These are phyloP conservation scores for Macrophya annulata DNA, from an alignment of 2,888 invertebrate species.

Conservation along the genomic window DNA sequence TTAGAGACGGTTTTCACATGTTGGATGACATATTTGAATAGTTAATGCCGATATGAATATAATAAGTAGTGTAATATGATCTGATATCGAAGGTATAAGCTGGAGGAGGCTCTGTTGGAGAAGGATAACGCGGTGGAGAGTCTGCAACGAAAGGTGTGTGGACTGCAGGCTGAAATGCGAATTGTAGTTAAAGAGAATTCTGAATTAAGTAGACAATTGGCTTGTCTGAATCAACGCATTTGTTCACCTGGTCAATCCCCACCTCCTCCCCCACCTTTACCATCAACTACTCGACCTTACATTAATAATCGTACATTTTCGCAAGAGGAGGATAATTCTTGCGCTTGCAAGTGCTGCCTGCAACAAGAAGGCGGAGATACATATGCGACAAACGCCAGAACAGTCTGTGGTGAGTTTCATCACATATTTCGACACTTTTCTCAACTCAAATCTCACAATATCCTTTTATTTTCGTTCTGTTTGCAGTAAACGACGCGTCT, in stretches of 20 bases:
- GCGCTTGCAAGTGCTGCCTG: conserved; percentile 64
- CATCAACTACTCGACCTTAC: conserved; percentile 52
- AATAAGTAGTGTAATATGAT: background rate
- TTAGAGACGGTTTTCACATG: background rate
- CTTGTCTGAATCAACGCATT: conserved; percentile 67
- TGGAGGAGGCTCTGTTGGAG: conserved; percentile 84
- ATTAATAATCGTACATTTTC: conserved; percentile 58
- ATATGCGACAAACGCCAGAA: conserved; percentile 27
- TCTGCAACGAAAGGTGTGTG: conserved; percentile 83
- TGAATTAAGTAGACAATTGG: conserved; percentile 82
- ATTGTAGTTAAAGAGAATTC: conserved; percentile 84
- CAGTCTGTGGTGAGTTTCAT: conserved; percentile 33
- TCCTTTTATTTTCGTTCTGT: background rate
- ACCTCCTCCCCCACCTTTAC: conserved; percentile 41
- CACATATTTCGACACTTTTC: background rate
- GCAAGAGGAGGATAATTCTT: conserved; percentile 64
- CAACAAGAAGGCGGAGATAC: conserved; percentile 53
- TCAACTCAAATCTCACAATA: background rate
- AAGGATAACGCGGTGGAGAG: conserved; percentile 85
- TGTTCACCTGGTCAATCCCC: conserved; percentile 61
- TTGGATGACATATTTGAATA: background rate
- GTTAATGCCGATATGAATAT: background rate
- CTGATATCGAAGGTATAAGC: conserved; percentile 81
- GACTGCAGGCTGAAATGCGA: conserved; percentile 85
- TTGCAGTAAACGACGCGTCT: conserved; percentile 36